Percentiles rank a stretch among this genome's conserved stretches.
These are phyloP conservation scores for Erebia palarica DNA, from an alignment of 2,888 invertebrate genomes.

Conservation along the genomic window DNA sequence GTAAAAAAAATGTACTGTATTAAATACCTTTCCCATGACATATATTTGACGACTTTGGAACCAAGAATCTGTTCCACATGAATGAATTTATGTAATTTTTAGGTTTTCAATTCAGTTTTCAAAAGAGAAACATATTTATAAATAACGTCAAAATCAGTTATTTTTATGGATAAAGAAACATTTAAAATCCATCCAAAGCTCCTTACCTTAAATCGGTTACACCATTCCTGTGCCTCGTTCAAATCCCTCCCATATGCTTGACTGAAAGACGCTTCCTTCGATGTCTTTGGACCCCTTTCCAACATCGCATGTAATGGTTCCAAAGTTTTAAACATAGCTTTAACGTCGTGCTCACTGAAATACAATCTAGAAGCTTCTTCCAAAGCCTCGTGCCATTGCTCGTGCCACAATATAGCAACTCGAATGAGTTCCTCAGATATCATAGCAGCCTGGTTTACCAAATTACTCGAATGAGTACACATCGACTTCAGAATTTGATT, in stretches of 20 bases:
- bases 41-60: no score
- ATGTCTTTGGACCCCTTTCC: slow-evolving; percentile 95
- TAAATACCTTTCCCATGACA: no score
- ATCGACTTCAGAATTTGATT: slow-evolving; percentile 97
- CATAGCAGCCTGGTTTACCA: slow-evolving; percentile 98
- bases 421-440: slow-evolving; percentile 98
- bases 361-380: slow-evolving; percentile 96
- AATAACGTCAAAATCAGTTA: no score
- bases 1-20: no score
- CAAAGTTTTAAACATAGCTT: slow-evolving; percentile 97
- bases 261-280: slow-evolving; percentile 98
- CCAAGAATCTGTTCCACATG: no score
- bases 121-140: no score
- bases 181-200: not conserved
- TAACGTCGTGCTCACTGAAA: slow-evolving; percentile 97
- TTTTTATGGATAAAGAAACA: no score
- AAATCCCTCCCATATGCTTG: slow-evolving; percentile 98
- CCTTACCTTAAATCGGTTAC: slow-evolving; percentile 90
- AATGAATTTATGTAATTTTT: no score
- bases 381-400: slow-evolving; percentile 99
- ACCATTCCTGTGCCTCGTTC: slow-evolving; percentile 97
- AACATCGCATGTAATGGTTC: slow-evolving; percentile 97
- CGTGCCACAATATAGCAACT: slow-evolving; percentile 99
- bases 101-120: no score
- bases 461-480: slow-evolving; percentile 94